A percentile compares a stretch with the other conserved stretches of the same genome.
Conservation (phyloP, 2,888 invertebrate species). For the Meteorus colon region DNA sequence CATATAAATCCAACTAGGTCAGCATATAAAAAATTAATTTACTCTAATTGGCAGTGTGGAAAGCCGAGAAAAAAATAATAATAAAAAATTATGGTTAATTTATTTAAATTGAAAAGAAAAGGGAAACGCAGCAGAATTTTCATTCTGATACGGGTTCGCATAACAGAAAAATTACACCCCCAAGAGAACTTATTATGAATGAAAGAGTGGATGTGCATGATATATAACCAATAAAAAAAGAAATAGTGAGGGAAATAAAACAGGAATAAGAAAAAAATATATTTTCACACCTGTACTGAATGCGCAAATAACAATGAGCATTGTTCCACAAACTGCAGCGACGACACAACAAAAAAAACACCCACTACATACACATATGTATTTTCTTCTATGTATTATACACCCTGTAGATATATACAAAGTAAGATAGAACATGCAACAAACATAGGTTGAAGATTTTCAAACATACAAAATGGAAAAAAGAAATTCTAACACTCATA, state of each 20-base stretch:
- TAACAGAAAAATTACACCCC: background rate
- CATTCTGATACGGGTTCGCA: background rate
- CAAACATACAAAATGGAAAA: conserved; percentile 6
- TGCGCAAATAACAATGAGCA: conserved; percentile 48
- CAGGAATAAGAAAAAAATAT: background rate
- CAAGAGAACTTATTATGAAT: conserved; percentile 8
- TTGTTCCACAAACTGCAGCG: conserved; percentile 47
- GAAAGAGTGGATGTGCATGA: background rate
- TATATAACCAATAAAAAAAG: background rate
- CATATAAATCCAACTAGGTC: too few relatives aligned
- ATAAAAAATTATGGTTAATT: background rate
- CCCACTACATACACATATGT: background rate
- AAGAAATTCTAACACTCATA: background rate
- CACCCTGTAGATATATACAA: background rate
- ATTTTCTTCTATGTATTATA: background rate
- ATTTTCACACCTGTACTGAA: conserved; percentile 29
- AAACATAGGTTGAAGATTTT: background rate
- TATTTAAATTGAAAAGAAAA: background rate
- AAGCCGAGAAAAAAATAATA: background rate
- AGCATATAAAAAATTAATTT: background rate
- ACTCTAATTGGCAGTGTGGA: background rate
- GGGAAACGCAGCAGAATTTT: background rate
- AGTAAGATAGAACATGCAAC: background rate
- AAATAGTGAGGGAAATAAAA: background rate
- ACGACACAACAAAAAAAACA: background rate